Base-by-base conservation (phyloP, 2,888 invertebrate genomes). In the Pyrocoelia pectoralis region DNA sequence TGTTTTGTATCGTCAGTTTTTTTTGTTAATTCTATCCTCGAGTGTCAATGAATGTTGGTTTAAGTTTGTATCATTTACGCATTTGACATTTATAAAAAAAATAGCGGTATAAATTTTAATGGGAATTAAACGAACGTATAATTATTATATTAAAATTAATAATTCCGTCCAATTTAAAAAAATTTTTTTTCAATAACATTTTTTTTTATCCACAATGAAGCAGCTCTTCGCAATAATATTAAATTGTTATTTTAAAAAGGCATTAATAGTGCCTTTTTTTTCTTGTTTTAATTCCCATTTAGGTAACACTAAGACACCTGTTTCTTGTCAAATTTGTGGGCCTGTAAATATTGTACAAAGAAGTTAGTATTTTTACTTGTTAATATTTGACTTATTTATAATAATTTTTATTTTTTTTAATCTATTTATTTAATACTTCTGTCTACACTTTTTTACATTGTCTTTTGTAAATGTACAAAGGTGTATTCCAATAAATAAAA, bases 301-400 rank as follows among this genome's bases (percentile, higher is more conserved):
- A 15, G 2, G 8, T 43, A 14, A 43, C 49, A 56, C 12, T 28
- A n/a, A n/a, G 38, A 56, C n/a, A 28, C 50, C 48, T 56, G 40
- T 56, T 3, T 24, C 24, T 6, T 24, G 24, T 3, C 24, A 24
- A 24, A 24, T 24, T 3, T 24, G 24, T 24, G 24, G 24, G 24
- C 6, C 24, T 24, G 24, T 24, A 63, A 63, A 63, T 48, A 62
- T 53, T 63, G 63, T 63, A 63, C 63, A 63, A 59, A 63, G 29
- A 43, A 58, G 18, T 55, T 46, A 41, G 58, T 51, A 58, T 58
- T 60, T 59, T 54, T 54, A 56, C 29, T 61, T 61, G 51, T 56
- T 56, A 41, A 29, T 33, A n/a, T 43, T 56, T 49, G 50, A 28
- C 40, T 61, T 57, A 46, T 57, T 56, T 48, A 56, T 62, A 43